A percentile compares a stretch with the other conserved stretches of the same genome.
These are phyloP conservation scores for Leucoma salicis DNA, from an alignment of 2,888 invertebrate species.

Conservation along the genomic window DNA sequence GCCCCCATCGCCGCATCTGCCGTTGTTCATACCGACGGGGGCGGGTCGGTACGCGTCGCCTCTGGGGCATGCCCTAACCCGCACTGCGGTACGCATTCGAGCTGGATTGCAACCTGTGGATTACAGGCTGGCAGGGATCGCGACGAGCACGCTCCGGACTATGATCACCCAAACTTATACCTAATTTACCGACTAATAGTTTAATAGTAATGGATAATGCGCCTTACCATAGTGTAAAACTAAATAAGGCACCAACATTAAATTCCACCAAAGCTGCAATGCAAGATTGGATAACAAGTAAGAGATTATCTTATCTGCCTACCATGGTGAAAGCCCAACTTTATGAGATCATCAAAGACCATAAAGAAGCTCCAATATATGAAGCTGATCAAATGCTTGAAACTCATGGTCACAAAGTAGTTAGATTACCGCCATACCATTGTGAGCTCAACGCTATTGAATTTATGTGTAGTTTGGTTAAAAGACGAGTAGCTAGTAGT, in stretches of 20 bases:
- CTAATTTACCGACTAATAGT: not conserved
- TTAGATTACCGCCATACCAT: not conserved
- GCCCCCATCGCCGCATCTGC: too few species aligned
- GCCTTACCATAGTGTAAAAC: not conserved
- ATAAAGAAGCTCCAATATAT: not conserved
- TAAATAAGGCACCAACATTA: slow-evolving; percentile 3
- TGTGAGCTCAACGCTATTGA: not conserved
- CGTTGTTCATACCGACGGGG: too few species aligned
- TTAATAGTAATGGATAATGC: not conserved
- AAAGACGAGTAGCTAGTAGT: not conserved
- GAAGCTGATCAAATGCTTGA: not conserved
- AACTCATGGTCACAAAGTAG: not conserved
- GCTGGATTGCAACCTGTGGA: too few species aligned
- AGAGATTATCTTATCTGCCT: slow-evolving; percentile 7
- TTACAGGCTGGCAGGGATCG: too few species aligned
- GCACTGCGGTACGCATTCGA: too few species aligned
- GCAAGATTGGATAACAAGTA: slow-evolving; percentile 8
- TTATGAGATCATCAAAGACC: slow-evolving; percentile 1
- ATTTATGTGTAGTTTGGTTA: not conserved
- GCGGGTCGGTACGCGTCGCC: too few species aligned
- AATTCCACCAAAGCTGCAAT: slow-evolving; percentile 1
- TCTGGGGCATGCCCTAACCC: too few species aligned
- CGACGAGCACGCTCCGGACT: too few species aligned
- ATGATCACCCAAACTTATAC: too few species aligned
- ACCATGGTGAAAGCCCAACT: not conserved